Evolutionary conservation across 2,888 invertebrate species (phyloP).

Genomic region (Drosophila incognita): DNA sequence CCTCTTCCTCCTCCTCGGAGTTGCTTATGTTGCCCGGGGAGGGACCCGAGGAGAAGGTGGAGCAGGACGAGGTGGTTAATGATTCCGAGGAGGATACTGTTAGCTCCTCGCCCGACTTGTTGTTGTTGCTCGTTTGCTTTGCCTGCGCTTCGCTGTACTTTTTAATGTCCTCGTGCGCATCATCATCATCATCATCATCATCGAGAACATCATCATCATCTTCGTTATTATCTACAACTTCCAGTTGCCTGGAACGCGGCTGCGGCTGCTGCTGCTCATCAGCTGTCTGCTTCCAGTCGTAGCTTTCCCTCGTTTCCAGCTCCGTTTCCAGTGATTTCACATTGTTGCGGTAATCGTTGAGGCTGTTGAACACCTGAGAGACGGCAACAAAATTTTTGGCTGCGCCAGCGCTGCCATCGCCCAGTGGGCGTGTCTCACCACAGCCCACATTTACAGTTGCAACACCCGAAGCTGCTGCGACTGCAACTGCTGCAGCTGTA

Average conservation of each 20-base stretch:
- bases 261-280: slow-evolving; percentile 23
- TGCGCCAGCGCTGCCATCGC: slow-evolving; percentile 61
- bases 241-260: not conserved
- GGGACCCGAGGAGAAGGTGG: slow-evolving; percentile 84
- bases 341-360: slow-evolving; percentile 87
- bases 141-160: slow-evolving; percentile 74
- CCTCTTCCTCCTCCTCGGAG: slow-evolving; percentile 75
- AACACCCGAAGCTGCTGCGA: slow-evolving; percentile 17
- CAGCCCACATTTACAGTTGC: slow-evolving; percentile 22
- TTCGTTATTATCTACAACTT: not conserved
- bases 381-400: slow-evolving; percentile 86
- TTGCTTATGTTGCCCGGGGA: slow-evolving; percentile 79
- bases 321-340: slow-evolving; percentile 76
- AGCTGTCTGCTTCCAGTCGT: slow-evolving; percentile 64
- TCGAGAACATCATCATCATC: slow-evolving; percentile 2
- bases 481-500: slow-evolving; percentile 44
- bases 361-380: slow-evolving; percentile 88
- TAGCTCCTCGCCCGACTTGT: slow-evolving; percentile 45
- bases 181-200: slow-evolving; percentile 35
- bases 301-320: slow-evolving; percentile 49
- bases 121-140: slow-evolving; percentile 28
- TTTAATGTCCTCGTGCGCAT: slow-evolving; percentile 73
- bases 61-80: slow-evolving; percentile 84
- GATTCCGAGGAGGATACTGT: slow-evolving; percentile 81
- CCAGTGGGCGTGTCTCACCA: slow-evolving; percentile 53